Percentiles rank a stretch among this genome's conserved stretches.
phyloP scores from a whole-genome alignment of 2,113 vertebrate species.

The Hypomesus transpacificus region DNA sequence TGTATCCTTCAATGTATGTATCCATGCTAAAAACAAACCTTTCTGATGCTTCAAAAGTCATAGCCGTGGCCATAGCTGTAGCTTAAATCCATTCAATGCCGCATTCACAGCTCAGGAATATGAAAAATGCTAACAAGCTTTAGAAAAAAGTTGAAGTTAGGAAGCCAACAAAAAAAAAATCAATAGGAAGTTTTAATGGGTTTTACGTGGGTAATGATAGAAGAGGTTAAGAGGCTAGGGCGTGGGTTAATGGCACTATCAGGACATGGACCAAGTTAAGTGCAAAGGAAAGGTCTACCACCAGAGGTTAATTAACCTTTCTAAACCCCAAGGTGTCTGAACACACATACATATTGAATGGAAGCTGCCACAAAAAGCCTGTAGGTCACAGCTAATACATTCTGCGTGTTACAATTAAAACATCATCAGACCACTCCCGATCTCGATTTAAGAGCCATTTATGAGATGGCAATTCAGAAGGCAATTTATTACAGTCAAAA shows the following conservation, averaged over 20 bases:
- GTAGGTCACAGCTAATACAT: slow-evolving; percentile 73
- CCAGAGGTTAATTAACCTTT: slow-evolving; percentile 97
- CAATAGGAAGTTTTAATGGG: slow-evolving; percentile 86
- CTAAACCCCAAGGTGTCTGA: slow-evolving; percentile 76
- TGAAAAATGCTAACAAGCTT: slow-evolving; percentile 35
- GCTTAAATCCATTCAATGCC: slow-evolving; percentile 13
- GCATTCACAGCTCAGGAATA: slow-evolving; percentile 19
- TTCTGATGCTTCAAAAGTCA: background rate
- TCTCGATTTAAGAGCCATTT: slow-evolving; percentile 71
- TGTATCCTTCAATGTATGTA: background rate
- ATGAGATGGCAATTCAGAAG: slow-evolving; percentile 62
- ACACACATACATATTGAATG: slow-evolving; percentile 77
- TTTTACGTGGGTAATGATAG: slow-evolving; percentile 85
- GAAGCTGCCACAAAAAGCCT: slow-evolving; percentile 77
- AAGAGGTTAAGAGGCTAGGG: slow-evolving; percentile 85
- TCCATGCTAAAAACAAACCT: background rate
- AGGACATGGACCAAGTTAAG: slow-evolving; percentile 88
- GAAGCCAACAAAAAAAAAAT: slow-evolving; percentile 54
- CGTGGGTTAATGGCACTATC: slow-evolving; percentile 92
- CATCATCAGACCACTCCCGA: slow-evolving; percentile 69
- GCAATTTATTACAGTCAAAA: slow-evolving; percentile 72
- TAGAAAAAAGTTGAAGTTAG: slow-evolving; percentile 40
- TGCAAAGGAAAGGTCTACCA: slow-evolving; percentile 87
- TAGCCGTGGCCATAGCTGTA: background rate
- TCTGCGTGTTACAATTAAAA: slow-evolving; percentile 73